phyloP scores from a whole-genome alignment of 1,140 invertebrate species.

The Centruroides vittatus region DNA sequence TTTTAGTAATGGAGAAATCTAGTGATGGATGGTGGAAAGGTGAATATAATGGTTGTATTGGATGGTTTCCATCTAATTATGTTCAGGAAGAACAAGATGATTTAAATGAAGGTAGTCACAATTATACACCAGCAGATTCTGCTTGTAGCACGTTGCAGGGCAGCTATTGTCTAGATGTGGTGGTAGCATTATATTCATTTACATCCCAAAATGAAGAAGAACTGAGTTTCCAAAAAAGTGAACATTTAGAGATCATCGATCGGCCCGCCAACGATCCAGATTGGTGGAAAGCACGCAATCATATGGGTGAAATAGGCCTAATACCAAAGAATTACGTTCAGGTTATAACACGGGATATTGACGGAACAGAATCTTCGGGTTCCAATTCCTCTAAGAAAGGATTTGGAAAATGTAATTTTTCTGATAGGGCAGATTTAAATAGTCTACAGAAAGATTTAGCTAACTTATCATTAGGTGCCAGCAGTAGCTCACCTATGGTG shows the following conservation, averaged over 20 bases:
- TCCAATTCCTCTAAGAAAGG: slow-evolving; percentile 1
- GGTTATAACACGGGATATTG: slow-evolving; percentile 28
- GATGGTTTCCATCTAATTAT: slow-evolving; percentile 98
- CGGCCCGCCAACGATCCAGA: slow-evolving; percentile 91
- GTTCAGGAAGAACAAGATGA: slow-evolving; percentile 71
- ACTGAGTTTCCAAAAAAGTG: slow-evolving; percentile 90
- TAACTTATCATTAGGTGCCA: slow-evolving; percentile 4
- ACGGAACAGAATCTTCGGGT: slow-evolving; percentile 10
- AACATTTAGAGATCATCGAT: slow-evolving; percentile 86
- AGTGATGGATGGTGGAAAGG: slow-evolving; percentile 99
- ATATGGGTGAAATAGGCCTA: slow-evolving; percentile 72
- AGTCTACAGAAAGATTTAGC: slow-evolving; percentile 8
- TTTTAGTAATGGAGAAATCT: slow-evolving; percentile 87
- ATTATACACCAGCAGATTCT: slow-evolving; percentile 3
- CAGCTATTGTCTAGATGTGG: slow-evolving; percentile 49
- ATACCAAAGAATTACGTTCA: slow-evolving; percentile 94
- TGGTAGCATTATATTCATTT: slow-evolving; percentile 85
- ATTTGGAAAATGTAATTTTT: too few relatives aligned
- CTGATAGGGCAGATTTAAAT: neutral
- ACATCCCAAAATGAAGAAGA: slow-evolving; percentile 92
- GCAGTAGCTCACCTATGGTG: slow-evolving; percentile 8
- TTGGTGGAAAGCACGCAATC: slow-evolving; percentile 93
- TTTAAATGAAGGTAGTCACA: slow-evolving; percentile 36
- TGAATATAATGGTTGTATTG: slow-evolving; percentile 59
- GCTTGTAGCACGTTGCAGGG: slow-evolving; percentile 11